phyloP scores from a whole-genome alignment of 2,113 vertebrate species.

The Smithornis capensis region DNA sequence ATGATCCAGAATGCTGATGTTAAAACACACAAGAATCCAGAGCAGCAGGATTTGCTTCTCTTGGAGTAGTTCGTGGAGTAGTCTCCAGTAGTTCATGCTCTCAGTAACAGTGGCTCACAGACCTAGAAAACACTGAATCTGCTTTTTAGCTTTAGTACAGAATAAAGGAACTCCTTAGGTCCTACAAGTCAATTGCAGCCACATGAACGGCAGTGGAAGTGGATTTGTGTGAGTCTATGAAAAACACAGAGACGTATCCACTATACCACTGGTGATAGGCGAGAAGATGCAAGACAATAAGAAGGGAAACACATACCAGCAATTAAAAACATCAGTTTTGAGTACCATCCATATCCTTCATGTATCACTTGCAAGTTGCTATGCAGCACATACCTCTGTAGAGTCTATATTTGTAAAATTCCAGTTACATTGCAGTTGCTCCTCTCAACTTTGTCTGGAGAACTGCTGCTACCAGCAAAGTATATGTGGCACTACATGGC shows the following conservation, averaged over 20 bases:
- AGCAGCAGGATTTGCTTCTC: neutral
- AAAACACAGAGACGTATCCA: neutral
- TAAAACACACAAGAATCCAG: neutral
- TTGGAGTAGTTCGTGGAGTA: too few species aligned
- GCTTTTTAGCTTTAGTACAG: neutral
- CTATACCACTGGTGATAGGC: neutral
- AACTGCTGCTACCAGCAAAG: neutral
- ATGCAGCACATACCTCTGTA: neutral
- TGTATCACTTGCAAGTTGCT: neutral
- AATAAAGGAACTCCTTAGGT: neutral
- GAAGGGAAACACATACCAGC: neutral
- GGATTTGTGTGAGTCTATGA: neutral
- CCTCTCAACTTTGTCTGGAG: neutral
- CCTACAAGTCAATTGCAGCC: neutral
- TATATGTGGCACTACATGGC: neutral
- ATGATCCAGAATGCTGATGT: accelerated
- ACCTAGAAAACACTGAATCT: neutral
- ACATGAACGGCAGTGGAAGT: neutral
- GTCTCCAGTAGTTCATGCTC: accelerated
- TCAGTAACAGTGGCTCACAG: neutral
- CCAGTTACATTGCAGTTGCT: neutral
- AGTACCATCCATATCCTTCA: neutral
- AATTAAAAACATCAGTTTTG: neutral
- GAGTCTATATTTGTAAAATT: neutral
- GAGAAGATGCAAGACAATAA: neutral